Evolutionary conservation across 2,113 vertebrate genomes (phyloP), one percentile per base, ranked within the genome.

Genomic region (Scopus umbretta): DNA sequence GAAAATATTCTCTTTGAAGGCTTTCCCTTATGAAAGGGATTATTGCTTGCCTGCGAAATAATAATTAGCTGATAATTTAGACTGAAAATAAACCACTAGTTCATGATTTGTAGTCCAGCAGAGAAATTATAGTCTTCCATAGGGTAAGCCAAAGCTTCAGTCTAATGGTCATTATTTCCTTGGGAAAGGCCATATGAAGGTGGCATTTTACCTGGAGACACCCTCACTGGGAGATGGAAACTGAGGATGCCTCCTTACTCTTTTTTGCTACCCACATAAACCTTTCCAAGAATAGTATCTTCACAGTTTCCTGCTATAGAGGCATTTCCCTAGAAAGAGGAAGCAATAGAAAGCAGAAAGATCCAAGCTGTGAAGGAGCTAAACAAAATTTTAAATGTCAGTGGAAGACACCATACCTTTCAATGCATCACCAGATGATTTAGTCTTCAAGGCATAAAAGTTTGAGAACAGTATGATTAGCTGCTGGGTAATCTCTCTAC

Each of bases 1-100:
- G 72, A 95, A 96, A 95, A 91, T 94, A 81, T n/a, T 95, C 34
- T n/a, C 59, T 94, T 93, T 95, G 86, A 96, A 92, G 67, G 42
- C 47, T 93, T 90, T 86, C 59, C 36, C 25, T 80, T 26, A 49
- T 62, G 86, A 84, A 94, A 93, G 0, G 3, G 65, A 91, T 94
- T 93, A 95, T 78, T 95, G 15, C 55, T 80, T 92, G 75, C 83
- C 47, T 61, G 40, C 92, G 72, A 93, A 94, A 96, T 90, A 92
- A 92, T 94, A 92, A 97, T 84, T 95, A 93, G 23, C 43, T 79
- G 61, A 92, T 86, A 88, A 92, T 93, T 90, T 93, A 90, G 23
- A 38, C 30, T 66, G 83, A 79, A 96, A 90, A 76, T 67, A 91
- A 89, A 52, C n/a, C 29, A 66, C 29, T 92, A 52, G 40, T 78